Conservation (phyloP, 2,113 vertebrate species). For the Megaceryle maxima region DNA sequence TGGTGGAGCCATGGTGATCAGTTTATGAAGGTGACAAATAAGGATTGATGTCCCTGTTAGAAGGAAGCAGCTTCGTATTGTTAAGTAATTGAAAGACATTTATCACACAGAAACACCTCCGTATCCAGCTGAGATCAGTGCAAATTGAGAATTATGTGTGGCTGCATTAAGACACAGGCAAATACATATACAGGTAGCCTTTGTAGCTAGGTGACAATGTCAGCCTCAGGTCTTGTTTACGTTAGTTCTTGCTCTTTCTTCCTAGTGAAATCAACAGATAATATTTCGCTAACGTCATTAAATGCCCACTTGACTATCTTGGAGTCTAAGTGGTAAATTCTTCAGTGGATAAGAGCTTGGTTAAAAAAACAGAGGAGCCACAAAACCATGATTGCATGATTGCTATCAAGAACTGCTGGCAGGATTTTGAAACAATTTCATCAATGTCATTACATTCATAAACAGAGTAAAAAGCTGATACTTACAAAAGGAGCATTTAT, state of each 20-base stretch:
- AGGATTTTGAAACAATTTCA: not conserved
- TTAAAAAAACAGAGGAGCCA: not conserved
- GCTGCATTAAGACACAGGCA: not conserved
- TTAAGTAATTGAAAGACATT: conserved; percentile 24
- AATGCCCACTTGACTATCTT: not conserved
- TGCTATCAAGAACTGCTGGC: not conserved
- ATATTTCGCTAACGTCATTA: not conserved
- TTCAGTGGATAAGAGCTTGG: not conserved
- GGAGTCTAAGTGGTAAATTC: not conserved
- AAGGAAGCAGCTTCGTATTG: conserved; percentile 25
- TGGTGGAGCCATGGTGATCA: not conserved
- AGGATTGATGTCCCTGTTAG: not conserved
- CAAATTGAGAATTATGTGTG: not conserved
- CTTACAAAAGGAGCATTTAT: not conserved
- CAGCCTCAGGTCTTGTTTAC: not conserved
- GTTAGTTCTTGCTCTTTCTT: not conserved
- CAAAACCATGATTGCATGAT: not conserved
- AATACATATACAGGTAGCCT: not conserved
- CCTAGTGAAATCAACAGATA: not conserved
- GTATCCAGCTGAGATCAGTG: not conserved
- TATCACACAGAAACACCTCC: not conserved
- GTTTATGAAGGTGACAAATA: conserved; percentile 27
- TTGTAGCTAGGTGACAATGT: not conserved
- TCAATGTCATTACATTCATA: not conserved
- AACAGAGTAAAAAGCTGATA: not conserved